These are phyloP conservation scores for Caenorhabditis japonica DNA, from an alignment of 2,888 invertebrate genomes.

Conservation along the genomic window DNA sequence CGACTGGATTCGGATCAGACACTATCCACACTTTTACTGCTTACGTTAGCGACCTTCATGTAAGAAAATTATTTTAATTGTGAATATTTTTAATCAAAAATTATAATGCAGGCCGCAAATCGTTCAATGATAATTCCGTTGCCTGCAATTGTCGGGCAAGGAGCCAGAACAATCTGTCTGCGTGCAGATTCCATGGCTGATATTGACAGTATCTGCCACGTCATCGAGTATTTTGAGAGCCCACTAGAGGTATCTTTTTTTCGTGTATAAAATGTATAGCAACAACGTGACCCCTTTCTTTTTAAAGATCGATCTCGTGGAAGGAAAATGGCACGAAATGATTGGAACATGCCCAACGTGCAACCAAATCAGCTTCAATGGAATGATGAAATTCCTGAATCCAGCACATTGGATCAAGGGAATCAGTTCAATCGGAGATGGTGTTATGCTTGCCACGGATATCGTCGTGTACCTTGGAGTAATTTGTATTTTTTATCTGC, in stretches of 20 bases:
- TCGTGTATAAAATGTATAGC: background rate
- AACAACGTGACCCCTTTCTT: background rate
- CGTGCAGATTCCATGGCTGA: conserved; percentile 69
- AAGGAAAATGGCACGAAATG: conserved; percentile 63
- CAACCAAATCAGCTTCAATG: conserved; percentile 68
- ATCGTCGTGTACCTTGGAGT: conserved; percentile 63
- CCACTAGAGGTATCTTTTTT: conserved; percentile 54
- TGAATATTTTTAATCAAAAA: background rate
- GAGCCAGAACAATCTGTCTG: conserved; percentile 60
- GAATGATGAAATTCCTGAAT: conserved; percentile 64
- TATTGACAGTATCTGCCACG: conserved; percentile 64
- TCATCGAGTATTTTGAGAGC: conserved; percentile 64
- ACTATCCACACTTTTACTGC: conserved; percentile 72
- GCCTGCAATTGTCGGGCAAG: conserved; percentile 62
- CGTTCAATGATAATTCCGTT: conserved; percentile 66
- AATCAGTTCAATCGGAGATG: conserved; percentile 66
- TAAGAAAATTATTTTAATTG: too few species aligned
- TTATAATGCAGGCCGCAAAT: conserved; percentile 52
- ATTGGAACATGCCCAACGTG: conserved; percentile 70
- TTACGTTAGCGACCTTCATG: conserved; percentile 68
- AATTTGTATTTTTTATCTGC: conserved; percentile 58
- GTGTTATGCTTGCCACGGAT: conserved; percentile 64
- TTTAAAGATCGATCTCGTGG: conserved; percentile 64
- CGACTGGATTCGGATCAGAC: conserved; percentile 56
- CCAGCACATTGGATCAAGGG: conserved; percentile 71